Conservation (phyloP, 2,888 invertebrate genomes). For the Stratiomys singularior region DNA sequence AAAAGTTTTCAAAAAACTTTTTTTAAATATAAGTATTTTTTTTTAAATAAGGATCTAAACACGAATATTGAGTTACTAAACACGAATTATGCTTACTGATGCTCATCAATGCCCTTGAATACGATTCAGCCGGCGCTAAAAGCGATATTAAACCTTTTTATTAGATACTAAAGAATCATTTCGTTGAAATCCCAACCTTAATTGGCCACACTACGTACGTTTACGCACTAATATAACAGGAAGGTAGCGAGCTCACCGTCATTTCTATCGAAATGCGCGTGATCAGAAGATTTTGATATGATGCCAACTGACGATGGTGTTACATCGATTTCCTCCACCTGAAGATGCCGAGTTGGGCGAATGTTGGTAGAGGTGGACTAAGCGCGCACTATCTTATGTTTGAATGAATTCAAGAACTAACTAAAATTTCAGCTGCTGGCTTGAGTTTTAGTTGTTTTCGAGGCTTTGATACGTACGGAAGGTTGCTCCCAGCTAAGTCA, state of each 20-base stretch:
- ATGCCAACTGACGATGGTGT: not conserved
- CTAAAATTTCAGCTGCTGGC: conserved; percentile 3
- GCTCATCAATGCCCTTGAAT: no score
- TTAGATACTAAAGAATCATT: no score
- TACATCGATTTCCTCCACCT: conserved; percentile 23
- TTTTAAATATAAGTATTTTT: no score
- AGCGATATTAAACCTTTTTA: no score
- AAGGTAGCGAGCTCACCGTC: not conserved
- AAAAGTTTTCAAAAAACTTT: no score
- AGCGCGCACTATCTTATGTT: not conserved
- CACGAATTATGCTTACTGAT: no score
- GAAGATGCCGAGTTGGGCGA: not conserved
- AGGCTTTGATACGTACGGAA: conserved; percentile 43
- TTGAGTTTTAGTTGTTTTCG: conserved; percentile 32
- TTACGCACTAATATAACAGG: not conserved
- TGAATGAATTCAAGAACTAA: conserved; percentile 13
- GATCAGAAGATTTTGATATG: conserved; percentile 3
- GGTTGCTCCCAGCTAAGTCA: conserved; percentile 37
- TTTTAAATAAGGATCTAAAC: no score
- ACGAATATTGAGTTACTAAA: no score
- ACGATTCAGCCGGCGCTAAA: no score
- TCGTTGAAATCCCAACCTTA: not conserved
- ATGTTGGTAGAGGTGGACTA: conserved; percentile 27
- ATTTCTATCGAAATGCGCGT: not conserved
- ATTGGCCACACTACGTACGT: not conserved